These are phyloP conservation scores for Quiscalus mexicanus DNA, from an alignment of 2,113 vertebrate species.

Conservation along the genomic window DNA sequence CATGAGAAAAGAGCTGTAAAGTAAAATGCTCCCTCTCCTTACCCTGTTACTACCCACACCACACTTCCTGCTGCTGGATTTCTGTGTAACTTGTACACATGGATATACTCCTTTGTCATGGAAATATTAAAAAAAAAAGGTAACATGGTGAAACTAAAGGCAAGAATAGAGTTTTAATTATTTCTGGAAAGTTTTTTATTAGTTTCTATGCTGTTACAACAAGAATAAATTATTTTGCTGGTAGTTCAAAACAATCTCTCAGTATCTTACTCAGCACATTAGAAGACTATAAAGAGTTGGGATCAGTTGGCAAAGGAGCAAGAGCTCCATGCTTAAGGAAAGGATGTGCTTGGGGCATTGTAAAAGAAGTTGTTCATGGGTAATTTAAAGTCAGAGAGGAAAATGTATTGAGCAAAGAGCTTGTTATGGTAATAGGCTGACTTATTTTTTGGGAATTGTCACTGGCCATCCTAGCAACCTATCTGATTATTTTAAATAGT, in stretches of 20 bases:
- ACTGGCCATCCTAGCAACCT: neutral
- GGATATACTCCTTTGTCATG: neutral
- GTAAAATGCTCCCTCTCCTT: neutral
- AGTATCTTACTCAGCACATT: neutral
- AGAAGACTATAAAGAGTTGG: neutral
- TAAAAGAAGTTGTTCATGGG: neutral
- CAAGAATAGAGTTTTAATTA: neutral
- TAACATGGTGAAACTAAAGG: neutral
- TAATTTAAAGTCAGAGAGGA: neutral
- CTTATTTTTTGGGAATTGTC: neutral
- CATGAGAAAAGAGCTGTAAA: neutral
- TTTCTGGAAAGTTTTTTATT: neutral
- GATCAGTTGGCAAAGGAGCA: neutral
- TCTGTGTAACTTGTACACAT: neutral
- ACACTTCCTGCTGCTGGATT: neutral
- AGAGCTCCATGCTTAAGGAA: neutral
- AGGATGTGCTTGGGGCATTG: neutral
- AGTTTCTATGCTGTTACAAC: neutral
- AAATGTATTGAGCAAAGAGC: neutral
- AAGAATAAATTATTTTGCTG: neutral
- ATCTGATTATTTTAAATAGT: neutral
- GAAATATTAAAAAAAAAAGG: neutral
- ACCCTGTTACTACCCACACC: neutral
- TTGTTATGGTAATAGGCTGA: neutral
- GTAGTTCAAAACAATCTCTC: neutral